These are phyloP conservation scores for Myiopsitta monachus DNA, from an alignment of 2,113 vertebrate species.

Conservation along the genomic window DNA sequence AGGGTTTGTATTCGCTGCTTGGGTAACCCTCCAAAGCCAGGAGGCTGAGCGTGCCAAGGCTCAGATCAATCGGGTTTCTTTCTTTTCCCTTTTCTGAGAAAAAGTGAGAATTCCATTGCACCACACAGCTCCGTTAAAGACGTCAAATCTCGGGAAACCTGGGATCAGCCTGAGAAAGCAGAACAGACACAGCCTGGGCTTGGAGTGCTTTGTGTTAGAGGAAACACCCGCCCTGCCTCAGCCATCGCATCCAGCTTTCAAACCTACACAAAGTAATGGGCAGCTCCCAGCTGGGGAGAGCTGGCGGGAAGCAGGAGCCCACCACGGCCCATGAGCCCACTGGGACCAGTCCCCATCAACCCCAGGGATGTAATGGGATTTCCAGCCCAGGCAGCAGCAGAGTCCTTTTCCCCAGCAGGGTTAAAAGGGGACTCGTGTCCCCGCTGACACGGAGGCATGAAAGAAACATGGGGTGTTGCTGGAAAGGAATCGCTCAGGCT, in stretches of 20 bases:
- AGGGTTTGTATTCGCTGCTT: neutral
- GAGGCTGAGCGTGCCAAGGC: neutral
- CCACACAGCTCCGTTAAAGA: neutral
- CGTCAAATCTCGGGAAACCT: neutral
- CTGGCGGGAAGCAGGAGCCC: neutral
- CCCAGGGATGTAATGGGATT: neutral
- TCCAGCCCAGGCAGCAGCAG: neutral
- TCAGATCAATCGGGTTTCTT: neutral
- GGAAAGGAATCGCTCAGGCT: fast-evolving
- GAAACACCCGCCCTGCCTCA: neutral
- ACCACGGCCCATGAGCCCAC: fast-evolving
- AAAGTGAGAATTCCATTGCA: neutral
- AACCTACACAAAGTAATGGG: neutral
- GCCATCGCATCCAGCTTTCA: neutral
- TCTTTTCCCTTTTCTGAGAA: neutral
- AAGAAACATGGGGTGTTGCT: neutral
- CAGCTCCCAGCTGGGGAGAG: neutral
- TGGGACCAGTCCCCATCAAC: neutral
- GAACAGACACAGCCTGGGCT: neutral
- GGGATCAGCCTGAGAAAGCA: neutral
- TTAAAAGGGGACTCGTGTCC: neutral
- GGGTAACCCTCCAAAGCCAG: neutral
- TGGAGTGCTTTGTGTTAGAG: fast-evolving
- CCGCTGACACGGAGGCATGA: neutral
- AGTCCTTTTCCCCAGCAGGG: neutral